Evolutionary conservation across 2,888 invertebrate genomes (phyloP), one percentile per base, ranked within the genome.

Genomic region (Cerceris ruficornis): DNA sequence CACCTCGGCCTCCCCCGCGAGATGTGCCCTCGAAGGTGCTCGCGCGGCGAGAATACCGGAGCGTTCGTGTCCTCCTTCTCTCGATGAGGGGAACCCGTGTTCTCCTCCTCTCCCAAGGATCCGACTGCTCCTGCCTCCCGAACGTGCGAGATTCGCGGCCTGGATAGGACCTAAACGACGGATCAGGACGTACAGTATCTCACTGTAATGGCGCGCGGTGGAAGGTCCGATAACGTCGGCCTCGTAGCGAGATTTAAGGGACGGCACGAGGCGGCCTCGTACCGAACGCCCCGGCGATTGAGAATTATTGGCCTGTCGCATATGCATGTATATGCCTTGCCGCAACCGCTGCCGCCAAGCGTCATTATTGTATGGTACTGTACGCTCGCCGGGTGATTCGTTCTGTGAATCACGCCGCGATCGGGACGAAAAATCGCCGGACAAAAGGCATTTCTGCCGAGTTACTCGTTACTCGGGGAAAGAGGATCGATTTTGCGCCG

Each of bases 191-290:
- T 86, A 82, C 84, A 75, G 82, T 86, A 86, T 86, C 86, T 86
- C 86, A 77, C 82, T 77, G 77, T 86, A 86, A 86, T 86, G 85
- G 85, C 74, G 81, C 83, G 77, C 84, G 81, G 79, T 79, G 81
- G 82, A 84, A 86, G 84, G 76, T 42, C 76, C 82, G 86, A 86
- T 86, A 86, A 85, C 78, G 82, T 81, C 85, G 84, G 73, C 82
- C 80, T 72, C 74, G 84, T 86, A 82, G 85, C 82, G 83, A 81
- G 85, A 85, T 85, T 85, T 85, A 85, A 87, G 82, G 79, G 80
- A 85, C 75, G 66, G 66, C 73, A 68, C 77, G 75, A 55, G 69
- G 60, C 52, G 57, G 69, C 59, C 74, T 68, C 76, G 71, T 75
- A 62, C 72, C 75, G 65, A 79, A 67, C 73, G 77, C 67, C 69